Conservation (phyloP, 1,140 invertebrate species). For the Ridgeia piscesae region DNA sequence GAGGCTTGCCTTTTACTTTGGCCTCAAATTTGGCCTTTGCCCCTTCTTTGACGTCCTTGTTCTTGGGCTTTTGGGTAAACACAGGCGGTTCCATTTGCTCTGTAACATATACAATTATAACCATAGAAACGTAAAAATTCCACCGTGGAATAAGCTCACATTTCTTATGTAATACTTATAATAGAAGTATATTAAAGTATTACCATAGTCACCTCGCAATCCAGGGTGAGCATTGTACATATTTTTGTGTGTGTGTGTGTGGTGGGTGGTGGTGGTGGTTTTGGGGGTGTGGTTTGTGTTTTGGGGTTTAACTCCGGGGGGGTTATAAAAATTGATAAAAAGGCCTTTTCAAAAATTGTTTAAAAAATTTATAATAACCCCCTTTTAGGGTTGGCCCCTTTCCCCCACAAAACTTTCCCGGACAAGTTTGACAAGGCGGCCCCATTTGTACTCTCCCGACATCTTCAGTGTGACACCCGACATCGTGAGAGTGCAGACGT, state of each 20-base stretch:
- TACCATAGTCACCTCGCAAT: no score
- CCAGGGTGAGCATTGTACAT: no score
- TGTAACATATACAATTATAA: slow-evolving; percentile 32
- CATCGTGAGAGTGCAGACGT: slow-evolving; percentile 67
- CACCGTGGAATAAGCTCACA: no score
- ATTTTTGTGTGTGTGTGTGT: no score
- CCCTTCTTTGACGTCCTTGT: slow-evolving; percentile 49
- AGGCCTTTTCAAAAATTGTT: no score
- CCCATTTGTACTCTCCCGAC: slow-evolving; percentile 50
- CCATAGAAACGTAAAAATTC: neutral
- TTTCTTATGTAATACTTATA: no score
- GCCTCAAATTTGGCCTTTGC: slow-evolving; percentile 52
- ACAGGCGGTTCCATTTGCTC: slow-evolving; percentile 50
- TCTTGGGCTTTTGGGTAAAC: slow-evolving; percentile 42
- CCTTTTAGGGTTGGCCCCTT: slow-evolving; percentile 33
- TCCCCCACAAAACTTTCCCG: slow-evolving; percentile 42
- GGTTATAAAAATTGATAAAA: neutral
- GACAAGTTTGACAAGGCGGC: slow-evolving; percentile 50
- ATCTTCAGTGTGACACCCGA: slow-evolving; percentile 42
- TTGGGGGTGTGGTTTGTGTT: no score
- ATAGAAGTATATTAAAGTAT: no score
- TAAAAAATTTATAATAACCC: neutral
- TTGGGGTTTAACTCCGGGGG: no score
- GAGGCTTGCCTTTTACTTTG: slow-evolving; percentile 50
- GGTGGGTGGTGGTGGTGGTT: no score